phyloP scores from a whole-genome alignment of 2,888 invertebrate species.

The Anticlea derivata region DNA sequence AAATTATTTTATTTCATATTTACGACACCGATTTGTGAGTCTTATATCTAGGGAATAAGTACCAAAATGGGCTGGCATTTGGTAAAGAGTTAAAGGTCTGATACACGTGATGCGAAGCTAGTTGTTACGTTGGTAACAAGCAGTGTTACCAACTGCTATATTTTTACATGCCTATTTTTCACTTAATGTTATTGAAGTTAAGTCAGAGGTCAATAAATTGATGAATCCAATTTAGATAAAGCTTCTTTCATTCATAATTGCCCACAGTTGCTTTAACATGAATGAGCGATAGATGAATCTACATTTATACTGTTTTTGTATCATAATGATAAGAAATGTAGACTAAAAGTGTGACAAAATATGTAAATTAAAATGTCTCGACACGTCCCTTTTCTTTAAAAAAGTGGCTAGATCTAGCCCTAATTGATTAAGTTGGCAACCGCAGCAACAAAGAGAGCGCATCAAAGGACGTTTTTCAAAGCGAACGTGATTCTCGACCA shows the following conservation, averaged over 20 bases:
- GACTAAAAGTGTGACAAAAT: no score
- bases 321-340: no score
- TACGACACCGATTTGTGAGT: slow-evolving; percentile 23
- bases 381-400: no score
- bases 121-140: slow-evolving; percentile 58
- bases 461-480: slow-evolving; percentile 73
- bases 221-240: no score
- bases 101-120: slow-evolving; percentile 61
- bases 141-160: slow-evolving; percentile 13
- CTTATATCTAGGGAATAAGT: slow-evolving; percentile 35
- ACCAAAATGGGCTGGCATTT: slow-evolving; percentile 40
- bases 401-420: slow-evolving; percentile 5
- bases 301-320: no score
- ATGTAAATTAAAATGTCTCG: no score
- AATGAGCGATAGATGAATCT: no score
- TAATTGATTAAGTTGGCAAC: slow-evolving; percentile 9
- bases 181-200: no score
- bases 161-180: no score
- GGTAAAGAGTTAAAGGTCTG: slow-evolving; percentile 50
- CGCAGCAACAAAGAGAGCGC: slow-evolving; percentile 53
- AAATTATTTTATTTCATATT: slow-evolving; percentile 58
- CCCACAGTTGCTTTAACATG: no score
- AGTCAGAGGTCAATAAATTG: no score
- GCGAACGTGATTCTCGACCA: slow-evolving; percentile 72
- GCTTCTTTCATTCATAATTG: no score